Evolutionary conservation across 2,797 vertebrate genomes (phyloP).

Genomic region (Hippopotamyrus pictus): DNA sequence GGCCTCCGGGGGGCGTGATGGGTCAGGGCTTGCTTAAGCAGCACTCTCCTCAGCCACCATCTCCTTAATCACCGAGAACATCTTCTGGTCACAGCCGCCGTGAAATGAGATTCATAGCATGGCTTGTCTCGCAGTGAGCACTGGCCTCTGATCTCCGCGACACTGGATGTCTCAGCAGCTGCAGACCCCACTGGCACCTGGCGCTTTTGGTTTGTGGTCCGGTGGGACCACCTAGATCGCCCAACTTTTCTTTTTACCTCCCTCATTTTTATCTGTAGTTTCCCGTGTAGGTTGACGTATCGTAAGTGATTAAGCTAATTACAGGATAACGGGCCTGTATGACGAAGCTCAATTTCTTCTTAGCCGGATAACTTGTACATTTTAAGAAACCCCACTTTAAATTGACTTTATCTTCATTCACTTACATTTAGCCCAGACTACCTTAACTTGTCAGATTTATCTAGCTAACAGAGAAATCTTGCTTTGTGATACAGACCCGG

Average conservation of each 20-base stretch:
- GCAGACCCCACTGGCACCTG: not conserved
- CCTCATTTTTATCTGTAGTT: not conserved
- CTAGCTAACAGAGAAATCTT: not conserved
- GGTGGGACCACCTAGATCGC: not conserved
- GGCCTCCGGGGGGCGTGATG: not conserved
- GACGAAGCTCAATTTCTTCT: not conserved
- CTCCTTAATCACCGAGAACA: not conserved
- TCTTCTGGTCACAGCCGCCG: not conserved
- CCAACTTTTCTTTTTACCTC: not conserved
- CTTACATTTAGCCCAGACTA: not conserved
- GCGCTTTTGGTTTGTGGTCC: not conserved
- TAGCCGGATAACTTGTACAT: slow-evolving; percentile 32
- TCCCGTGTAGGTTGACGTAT: slow-evolving; percentile 11
- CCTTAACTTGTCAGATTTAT: not conserved
- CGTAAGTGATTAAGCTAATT: slow-evolving; percentile 44
- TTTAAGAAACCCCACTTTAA: not conserved
- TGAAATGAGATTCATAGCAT: not conserved
- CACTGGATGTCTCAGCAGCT: not conserved
- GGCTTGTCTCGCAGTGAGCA: not conserved
- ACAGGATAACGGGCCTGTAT: not conserved
- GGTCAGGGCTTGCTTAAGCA: slow-evolving; percentile 9
- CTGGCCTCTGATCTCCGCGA: not conserved
- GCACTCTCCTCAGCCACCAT: not conserved
- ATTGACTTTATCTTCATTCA: not conserved
- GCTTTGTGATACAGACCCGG: slow-evolving; percentile 22